A percentile compares a stretch with the other conserved stretches of the same genome.
phyloP scores from a whole-genome alignment of 35 echinoderm and acorn worm species.

The Ptychodera flava region DNA sequence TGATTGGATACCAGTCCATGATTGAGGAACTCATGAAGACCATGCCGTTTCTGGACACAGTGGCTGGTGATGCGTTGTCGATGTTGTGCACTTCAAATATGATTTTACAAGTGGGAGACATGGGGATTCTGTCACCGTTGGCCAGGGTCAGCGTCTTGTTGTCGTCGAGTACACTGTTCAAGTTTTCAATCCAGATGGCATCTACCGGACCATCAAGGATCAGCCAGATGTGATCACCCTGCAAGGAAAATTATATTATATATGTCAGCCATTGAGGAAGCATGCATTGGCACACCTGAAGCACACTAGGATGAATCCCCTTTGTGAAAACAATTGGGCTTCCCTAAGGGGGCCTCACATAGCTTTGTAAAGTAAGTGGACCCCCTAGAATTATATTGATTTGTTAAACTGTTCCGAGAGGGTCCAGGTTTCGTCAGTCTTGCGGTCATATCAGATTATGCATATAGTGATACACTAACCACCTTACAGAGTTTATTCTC shows the following conservation, averaged over 20 bases:
- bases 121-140: constrained; percentile 96
- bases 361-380: no score
- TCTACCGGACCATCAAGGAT: constrained; percentile 95
- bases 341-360: no score
- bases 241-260: background rate
- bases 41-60: constrained; percentile 93
- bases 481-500: no score
- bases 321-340: no score
- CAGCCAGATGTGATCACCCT: constrained; percentile 97
- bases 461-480: no score
- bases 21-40: constrained; percentile 95
- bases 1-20: constrained; percentile 91
- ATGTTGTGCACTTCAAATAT: constrained; percentile 96
- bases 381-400: no score
- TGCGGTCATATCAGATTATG: no score
- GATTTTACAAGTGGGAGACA: constrained; percentile 89
- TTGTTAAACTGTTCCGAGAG: no score
- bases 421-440: no score
- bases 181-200: constrained; percentile 98
- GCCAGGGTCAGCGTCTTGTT: constrained; percentile 96
- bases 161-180: constrained; percentile 94
- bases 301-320: no score
- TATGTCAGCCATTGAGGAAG: no score
- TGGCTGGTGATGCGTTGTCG: constrained; percentile 95
- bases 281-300: no score